Evolutionary conservation across 2,113 vertebrate genomes (phyloP).

Genomic region (Axis porcinus): DNA sequence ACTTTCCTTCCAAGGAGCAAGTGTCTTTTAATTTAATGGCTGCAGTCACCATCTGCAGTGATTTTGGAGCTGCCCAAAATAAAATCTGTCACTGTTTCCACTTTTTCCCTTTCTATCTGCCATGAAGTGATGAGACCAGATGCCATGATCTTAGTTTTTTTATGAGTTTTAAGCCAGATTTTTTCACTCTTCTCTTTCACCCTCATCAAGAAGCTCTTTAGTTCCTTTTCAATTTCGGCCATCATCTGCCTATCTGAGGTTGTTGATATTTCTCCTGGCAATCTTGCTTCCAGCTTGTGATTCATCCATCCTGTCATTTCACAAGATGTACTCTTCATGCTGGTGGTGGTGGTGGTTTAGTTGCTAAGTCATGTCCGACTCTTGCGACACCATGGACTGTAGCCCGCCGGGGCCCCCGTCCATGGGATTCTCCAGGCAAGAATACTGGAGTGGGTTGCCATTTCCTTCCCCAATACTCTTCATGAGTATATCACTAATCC

Average conservation of each 20-base stretch:
- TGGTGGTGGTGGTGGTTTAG: background rate
- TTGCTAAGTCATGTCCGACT: background rate
- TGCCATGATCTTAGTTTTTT: background rate
- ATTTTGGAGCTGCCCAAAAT: accelerated
- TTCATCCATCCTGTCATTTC: background rate
- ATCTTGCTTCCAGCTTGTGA: background rate
- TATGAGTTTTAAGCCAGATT: background rate
- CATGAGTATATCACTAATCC: background rate
- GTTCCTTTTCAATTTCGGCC: background rate
- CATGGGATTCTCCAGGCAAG: background rate
- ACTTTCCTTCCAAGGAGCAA: background rate
- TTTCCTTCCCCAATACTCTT: background rate
- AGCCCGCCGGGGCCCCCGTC: background rate
- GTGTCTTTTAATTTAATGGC: background rate
- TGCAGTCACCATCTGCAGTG: background rate
- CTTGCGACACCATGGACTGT: background rate
- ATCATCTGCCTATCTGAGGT: background rate
- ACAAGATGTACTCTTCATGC: background rate
- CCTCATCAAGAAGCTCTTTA: background rate
- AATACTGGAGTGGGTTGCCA: background rate
- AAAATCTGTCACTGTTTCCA: background rate
- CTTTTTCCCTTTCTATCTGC: background rate
- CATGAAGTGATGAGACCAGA: background rate
- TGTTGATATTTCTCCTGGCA: background rate
- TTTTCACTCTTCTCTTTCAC: background rate